phyloP scores from a whole-genome alignment of 2,888 invertebrate species.

The Palloptera scutellata region DNA sequence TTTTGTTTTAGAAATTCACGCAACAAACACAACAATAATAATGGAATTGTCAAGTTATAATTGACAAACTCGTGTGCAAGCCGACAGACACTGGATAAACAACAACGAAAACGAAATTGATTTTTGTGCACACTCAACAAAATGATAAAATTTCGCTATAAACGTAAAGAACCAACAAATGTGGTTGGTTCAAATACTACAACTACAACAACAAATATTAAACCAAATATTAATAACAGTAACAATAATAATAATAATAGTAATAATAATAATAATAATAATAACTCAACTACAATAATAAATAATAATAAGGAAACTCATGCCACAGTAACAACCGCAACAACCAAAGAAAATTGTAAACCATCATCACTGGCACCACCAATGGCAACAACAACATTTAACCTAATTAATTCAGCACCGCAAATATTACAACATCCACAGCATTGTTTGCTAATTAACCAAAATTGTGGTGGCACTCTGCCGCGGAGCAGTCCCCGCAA shows the following conservation, averaged over 20 bases:
- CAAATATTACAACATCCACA: slow-evolving; percentile 50
- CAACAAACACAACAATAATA: too few relatives aligned
- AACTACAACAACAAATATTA: slow-evolving; percentile 10
- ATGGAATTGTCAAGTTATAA: too few relatives aligned
- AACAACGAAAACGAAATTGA: neutral
- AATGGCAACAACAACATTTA: slow-evolving; percentile 22
- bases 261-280: slow-evolving; percentile 21
- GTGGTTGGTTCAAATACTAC: slow-evolving; percentile 44
- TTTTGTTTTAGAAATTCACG: too few relatives aligned
- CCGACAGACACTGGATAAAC: slow-evolving; percentile 8
- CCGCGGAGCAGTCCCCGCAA: slow-evolving; percentile 60
- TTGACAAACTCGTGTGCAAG: too few relatives aligned
- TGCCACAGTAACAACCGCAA: neutral
- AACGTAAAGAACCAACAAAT: slow-evolving; percentile 68
- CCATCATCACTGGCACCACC: slow-evolving; percentile 15
- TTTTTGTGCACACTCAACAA: too few relatives aligned
- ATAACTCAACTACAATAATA: slow-evolving; percentile 6
- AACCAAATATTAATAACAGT: slow-evolving; percentile 22
- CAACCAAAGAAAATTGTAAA: slow-evolving; percentile 36
- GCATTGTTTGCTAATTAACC: slow-evolving; percentile 49
- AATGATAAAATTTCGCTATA: slow-evolving; percentile 75
- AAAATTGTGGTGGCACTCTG: slow-evolving; percentile 56
- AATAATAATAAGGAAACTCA: slow-evolving; percentile 32
- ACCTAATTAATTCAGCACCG: slow-evolving; percentile 33
- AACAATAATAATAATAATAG: slow-evolving; percentile 28